Base-by-base conservation (phyloP, 2,888 invertebrate genomes). In the Nomada flava region DNA sequence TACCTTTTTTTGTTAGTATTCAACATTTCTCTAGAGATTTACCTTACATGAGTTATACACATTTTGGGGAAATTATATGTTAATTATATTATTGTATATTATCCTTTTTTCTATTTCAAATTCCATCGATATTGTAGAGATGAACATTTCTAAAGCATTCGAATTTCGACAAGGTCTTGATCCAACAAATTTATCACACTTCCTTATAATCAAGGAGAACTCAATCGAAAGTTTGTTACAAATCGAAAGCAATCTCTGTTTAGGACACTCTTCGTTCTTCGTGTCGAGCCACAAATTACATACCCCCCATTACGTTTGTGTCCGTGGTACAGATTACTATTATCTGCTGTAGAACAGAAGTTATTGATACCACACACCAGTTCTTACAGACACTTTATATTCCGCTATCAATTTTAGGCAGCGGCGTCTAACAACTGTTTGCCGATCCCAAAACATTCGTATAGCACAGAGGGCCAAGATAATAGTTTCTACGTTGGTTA, bases 381-480 rank as follows among this genome's bases (percentile, higher is more conserved):
- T 1, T 18, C 29, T 67, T 29, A 18, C 18, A 47, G 44, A 36
- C 59, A 62, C 53, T 52, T 53, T 10, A 2, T 53, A 10, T 29
- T 42, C 2, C 50, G 5, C 47, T 74, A 67, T 78, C 74, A 18
- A 62, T 15, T 57, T 52, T 59, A 23, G 53, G 47, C 29, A 60
- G 36, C 52, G 59, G 53, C 59, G 15, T 65, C 64, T 20, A 63
- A 69, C 63, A 70, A 78, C 63, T 75, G 63, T 75, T 78, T 50
- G 42, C 55, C 50, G 63, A 64, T 75, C 50, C 10, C 42, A 50
- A 29, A 67, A 64, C 76, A 52, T 76, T 65, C 50, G 64, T 59
- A 36, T 52, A n/a, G 4, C 15, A 10, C 20, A 4, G 52, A n/a
- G 57, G 53, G 63, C 15, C n/a, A 63, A 63, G 64, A 78, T 69